Evolutionary conservation across 2,797 vertebrate species (phyloP).

Genomic region (Buphagus erythrorhynchus): DNA sequence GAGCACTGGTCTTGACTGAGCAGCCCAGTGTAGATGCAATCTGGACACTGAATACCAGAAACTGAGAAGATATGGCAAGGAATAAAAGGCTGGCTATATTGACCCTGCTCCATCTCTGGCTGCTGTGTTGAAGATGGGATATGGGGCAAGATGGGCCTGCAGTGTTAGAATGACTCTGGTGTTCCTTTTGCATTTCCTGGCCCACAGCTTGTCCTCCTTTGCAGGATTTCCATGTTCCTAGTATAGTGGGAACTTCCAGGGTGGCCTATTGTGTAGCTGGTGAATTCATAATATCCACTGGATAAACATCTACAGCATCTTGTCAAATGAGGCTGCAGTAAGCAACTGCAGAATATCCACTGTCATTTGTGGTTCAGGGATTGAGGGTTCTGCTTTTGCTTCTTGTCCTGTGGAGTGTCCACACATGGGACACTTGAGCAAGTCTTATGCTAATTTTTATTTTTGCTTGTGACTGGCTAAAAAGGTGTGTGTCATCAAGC

Average conservation of each 20-base stretch:
- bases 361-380: neutral
- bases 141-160: neutral
- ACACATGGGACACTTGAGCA: neutral
- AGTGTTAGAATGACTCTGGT: neutral
- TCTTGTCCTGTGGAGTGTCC: neutral
- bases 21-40: neutral
- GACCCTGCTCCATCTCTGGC: neutral
- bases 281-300: constrained; percentile 43
- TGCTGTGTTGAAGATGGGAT: neutral
- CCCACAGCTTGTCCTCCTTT: neutral
- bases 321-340: constrained; percentile 11
- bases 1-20: neutral
- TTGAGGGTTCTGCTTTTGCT: neutral
- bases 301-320: constrained; percentile 34
- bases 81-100: neutral
- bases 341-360: constrained; percentile 3
- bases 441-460: neutral
- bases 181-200: neutral
- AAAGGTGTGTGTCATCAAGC: neutral
- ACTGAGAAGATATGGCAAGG: neutral
- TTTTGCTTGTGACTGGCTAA: neutral
- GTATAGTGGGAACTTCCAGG: constrained; percentile 12
- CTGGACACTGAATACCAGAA: neutral
- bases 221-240: constrained; percentile 4
- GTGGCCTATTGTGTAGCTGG: constrained; percentile 47